A percentile compares a stretch with the other conserved stretches of the same genome.
Conservation (phyloP, 2,888 invertebrate species). For the Siphlonurus alternatus region DNA sequence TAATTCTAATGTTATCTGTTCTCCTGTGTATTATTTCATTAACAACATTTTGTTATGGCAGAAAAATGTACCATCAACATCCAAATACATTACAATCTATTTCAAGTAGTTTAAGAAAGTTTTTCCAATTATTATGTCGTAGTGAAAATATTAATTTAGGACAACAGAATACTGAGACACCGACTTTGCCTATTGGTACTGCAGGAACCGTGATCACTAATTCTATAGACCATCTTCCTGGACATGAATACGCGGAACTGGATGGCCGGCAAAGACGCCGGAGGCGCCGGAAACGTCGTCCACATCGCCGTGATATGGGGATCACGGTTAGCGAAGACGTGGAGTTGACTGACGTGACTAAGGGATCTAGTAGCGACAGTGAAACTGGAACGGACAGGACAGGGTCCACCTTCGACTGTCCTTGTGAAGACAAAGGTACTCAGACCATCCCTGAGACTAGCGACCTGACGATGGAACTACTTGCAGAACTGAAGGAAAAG, state of each 20-base stretch:
- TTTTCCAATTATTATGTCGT: background rate
- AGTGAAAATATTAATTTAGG: no score
- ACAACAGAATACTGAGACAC: background rate
- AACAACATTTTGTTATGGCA: background rate
- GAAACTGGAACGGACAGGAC: background rate
- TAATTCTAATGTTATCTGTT: background rate
- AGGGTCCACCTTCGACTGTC: background rate
- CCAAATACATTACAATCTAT: background rate
- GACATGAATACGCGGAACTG: background rate
- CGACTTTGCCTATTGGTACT: background rate
- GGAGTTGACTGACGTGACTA: background rate
- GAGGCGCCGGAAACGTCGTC: background rate
- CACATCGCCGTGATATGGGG: background rate
- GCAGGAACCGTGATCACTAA: background rate
- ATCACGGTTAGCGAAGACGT: background rate
- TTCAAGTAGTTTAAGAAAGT: background rate
- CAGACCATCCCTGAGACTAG: conserved; percentile 47
- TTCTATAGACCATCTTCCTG: background rate
- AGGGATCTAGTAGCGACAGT: background rate
- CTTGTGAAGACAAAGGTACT: conserved; percentile 40
- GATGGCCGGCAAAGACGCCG: background rate
- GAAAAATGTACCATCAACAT: background rate
- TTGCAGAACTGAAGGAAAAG: conserved; percentile 47
- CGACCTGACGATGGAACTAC: conserved; percentile 52
- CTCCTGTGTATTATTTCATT: background rate